Conservation (phyloP, 2,797 vertebrate genomes). For the Mycteria americana region DNA sequence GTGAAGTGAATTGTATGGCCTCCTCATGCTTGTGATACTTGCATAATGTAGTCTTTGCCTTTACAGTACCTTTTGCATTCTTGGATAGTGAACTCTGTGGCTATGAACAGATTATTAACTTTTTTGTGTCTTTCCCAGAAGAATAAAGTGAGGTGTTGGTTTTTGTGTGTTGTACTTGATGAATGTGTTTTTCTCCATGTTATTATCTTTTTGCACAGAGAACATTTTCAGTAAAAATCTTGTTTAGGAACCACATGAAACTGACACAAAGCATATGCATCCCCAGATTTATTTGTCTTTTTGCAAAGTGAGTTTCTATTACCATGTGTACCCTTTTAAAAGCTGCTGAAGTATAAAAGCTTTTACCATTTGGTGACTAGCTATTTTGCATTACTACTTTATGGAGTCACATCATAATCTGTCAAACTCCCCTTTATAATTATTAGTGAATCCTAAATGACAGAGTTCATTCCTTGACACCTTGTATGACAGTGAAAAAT, state of each 20-base stretch:
- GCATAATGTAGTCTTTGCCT: background rate
- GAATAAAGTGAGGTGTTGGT: background rate
- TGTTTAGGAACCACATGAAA: slow-evolving; percentile 67
- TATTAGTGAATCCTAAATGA: slow-evolving; percentile 69
- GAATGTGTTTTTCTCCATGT: slow-evolving; percentile 41
- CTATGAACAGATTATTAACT: slow-evolving; percentile 52
- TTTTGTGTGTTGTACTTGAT: slow-evolving; percentile 41
- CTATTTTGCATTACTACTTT: slow-evolving; percentile 60
- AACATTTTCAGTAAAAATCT: slow-evolving; percentile 72
- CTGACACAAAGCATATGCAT: slow-evolving; percentile 63
- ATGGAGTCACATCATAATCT: slow-evolving; percentile 60
- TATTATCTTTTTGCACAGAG: slow-evolving; percentile 57
- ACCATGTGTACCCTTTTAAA: slow-evolving; percentile 63
- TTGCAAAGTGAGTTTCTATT: slow-evolving; percentile 68
- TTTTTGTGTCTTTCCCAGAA: slow-evolving; percentile 40
- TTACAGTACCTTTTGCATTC: background rate
- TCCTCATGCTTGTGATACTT: background rate
- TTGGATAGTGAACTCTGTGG: background rate
- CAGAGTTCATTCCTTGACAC: slow-evolving; percentile 51
- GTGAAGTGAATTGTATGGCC: background rate
- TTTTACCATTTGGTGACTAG: slow-evolving; percentile 67
- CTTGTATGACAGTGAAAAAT: slow-evolving; percentile 54
- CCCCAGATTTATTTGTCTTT: slow-evolving; percentile 70
- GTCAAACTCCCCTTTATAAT: slow-evolving; percentile 62
- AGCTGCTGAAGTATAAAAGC: slow-evolving; percentile 60